Evolutionary conservation across 2,113 vertebrate species (phyloP).

Genomic region (Scomber japonicus): DNA sequence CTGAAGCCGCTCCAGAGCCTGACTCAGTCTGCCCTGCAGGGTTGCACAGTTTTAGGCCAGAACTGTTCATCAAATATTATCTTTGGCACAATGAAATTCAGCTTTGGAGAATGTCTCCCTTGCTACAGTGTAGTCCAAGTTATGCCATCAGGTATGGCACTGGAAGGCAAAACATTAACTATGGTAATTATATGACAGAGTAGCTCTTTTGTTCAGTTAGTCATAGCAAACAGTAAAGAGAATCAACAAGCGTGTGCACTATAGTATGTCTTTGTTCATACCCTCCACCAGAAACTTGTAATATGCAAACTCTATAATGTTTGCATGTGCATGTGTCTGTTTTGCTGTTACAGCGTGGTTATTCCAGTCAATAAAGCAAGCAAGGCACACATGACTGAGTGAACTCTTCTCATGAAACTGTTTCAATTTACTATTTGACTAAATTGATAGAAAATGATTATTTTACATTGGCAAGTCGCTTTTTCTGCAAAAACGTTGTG

Average conservation of each 20-base stretch:
- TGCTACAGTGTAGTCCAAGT: slow-evolving; percentile 21
- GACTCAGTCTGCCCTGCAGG: slow-evolving; percentile 74
- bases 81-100: slow-evolving; percentile 66
- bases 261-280: slow-evolving; percentile 16
- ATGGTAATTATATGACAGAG: slow-evolving; percentile 20
- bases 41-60: slow-evolving; percentile 69
- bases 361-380: neutral
- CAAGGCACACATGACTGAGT: neutral
- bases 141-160: slow-evolving; percentile 8
- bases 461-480: neutral
- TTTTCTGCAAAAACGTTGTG: slow-evolving; percentile 1
- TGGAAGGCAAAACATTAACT: slow-evolving; percentile 31
- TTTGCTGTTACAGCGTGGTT: neutral
- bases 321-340: neutral
- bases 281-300: neutral
- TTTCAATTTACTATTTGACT: neutral
- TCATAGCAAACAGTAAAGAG: slow-evolving; percentile 18
- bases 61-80: slow-evolving; percentile 76
- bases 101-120: slow-evolving; percentile 48
- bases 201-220: slow-evolving; percentile 21
- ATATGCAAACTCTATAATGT: slow-evolving; percentile 5
- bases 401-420: neutral
- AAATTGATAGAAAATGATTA: slow-evolving; percentile 16
- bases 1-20: slow-evolving; percentile 73
- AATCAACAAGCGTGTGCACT: neutral